phyloP scores from a whole-genome alignment of 2,888 invertebrate species.

The Neuroscelio doddi region DNA sequence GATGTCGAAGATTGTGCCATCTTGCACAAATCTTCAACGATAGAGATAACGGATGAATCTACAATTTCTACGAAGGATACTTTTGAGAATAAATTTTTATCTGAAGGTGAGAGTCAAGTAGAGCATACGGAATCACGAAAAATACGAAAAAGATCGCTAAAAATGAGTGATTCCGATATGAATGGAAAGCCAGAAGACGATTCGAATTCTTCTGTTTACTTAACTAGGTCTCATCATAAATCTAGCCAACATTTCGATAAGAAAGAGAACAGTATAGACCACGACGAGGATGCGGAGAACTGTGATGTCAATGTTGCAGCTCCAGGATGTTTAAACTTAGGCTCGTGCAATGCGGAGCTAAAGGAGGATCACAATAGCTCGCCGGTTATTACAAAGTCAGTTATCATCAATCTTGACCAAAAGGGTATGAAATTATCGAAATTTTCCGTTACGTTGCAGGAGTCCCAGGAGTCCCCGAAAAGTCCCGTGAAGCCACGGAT shows the following conservation, averaged over 20 bases:
- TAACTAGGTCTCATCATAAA: slow-evolving; percentile 17
- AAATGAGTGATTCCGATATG: background rate
- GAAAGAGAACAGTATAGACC: slow-evolving; percentile 16
- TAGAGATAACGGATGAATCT: slow-evolving; percentile 3
- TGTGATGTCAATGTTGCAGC: slow-evolving; percentile 45
- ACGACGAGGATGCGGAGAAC: slow-evolving; percentile 47
- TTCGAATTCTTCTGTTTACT: slow-evolving; percentile 17
- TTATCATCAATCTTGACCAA: background rate
- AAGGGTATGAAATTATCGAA: background rate
- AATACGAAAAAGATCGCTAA: background rate
- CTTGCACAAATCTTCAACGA: background rate
- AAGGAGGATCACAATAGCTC: background rate
- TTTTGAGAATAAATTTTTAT: background rate
- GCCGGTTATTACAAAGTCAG: background rate
- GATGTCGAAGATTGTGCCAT: too few relatives aligned
- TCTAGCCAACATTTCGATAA: slow-evolving; percentile 1
- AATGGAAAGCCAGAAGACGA: slow-evolving; percentile 13
- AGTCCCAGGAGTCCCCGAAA: background rate
- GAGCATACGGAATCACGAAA: background rate
- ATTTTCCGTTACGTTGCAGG: background rate
- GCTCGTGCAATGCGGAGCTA: too few relatives aligned
- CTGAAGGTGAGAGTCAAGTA: background rate
- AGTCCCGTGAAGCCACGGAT: background rate
- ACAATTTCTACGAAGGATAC: too few relatives aligned
- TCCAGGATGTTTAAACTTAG: too few relatives aligned